Conservation (phyloP, 1,140 invertebrate genomes). For the Tetragonula clypearis region DNA sequence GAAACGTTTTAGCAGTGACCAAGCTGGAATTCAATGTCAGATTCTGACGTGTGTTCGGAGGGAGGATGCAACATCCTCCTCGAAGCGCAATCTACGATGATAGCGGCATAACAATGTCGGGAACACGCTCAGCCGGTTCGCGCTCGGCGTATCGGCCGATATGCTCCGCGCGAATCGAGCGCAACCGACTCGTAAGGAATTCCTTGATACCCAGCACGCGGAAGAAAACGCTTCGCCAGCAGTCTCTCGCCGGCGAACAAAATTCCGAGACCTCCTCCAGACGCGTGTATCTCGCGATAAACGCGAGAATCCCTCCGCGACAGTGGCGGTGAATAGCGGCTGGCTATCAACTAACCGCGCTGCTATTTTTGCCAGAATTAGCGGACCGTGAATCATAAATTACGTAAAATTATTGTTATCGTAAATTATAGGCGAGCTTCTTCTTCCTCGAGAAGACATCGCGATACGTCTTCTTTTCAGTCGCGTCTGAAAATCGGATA, state of each 20-base stretch:
- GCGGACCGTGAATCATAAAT: too few relatives aligned
- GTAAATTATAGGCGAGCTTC: too few relatives aligned
- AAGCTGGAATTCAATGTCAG: constrained; percentile 11
- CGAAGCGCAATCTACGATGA: not conserved
- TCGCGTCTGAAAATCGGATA: too few relatives aligned
- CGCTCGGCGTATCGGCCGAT: constrained; percentile 2
- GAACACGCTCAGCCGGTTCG: constrained; percentile 18
- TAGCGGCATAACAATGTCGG: constrained; percentile 27
- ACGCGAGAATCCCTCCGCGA: not conserved
- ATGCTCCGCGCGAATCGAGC: constrained; percentile 7
- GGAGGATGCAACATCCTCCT: constrained; percentile 31
- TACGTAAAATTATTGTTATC: too few relatives aligned
- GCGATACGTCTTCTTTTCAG: too few relatives aligned
- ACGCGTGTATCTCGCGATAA: constrained; percentile 34
- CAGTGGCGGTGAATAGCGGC: not conserved
- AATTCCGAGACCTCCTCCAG: constrained; percentile 37
- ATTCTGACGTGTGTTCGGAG: constrained; percentile 1
- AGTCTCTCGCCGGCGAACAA: constrained; percentile 2
- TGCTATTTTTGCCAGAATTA: not conserved
- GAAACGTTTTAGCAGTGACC: constrained; percentile 13
- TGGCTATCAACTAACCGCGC: not conserved
- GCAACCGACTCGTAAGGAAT: constrained; percentile 43
- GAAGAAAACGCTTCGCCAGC: constrained; percentile 46
- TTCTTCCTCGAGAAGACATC: too few relatives aligned
- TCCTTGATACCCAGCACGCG: constrained; percentile 34